A percentile compares a stretch with the other conserved stretches of the same genome.
These are phyloP conservation scores for Ahaetulla prasina DNA, from an alignment of 2,113 vertebrate genomes.

Conservation along the genomic window DNA sequence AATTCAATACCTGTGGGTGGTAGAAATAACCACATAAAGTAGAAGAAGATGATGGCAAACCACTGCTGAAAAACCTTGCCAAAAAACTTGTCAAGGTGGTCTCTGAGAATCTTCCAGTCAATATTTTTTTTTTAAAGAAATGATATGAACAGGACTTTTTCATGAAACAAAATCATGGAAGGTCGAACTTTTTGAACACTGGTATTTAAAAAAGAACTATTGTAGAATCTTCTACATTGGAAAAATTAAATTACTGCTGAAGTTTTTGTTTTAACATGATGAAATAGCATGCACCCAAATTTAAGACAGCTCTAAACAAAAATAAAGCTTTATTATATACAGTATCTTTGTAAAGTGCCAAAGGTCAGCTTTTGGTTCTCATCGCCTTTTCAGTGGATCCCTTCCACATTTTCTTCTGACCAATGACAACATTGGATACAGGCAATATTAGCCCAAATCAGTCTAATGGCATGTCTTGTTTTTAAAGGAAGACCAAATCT, in stretches of 20 bases:
- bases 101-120: background rate
- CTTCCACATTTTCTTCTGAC: background rate
- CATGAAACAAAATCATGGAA: background rate
- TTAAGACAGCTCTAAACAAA: background rate
- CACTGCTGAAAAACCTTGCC: background rate
- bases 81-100: background rate
- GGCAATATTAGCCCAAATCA: background rate
- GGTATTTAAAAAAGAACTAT: background rate
- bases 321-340: background rate
- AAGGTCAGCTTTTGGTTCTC: background rate
- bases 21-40: background rate
- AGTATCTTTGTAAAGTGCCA: background rate
- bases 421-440: background rate
- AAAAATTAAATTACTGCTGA: background rate
- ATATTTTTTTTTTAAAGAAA: background rate
- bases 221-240: background rate
- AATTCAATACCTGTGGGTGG: background rate
- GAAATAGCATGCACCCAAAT: too few species aligned
- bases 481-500: background rate
- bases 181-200: background rate
- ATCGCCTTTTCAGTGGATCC: background rate
- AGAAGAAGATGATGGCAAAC: background rate
- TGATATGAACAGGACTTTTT: background rate
- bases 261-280: background rate
- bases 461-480: background rate